Conservation (phyloP, 92 coral and sea anemone species). For the Diadumene lineata region DNA sequence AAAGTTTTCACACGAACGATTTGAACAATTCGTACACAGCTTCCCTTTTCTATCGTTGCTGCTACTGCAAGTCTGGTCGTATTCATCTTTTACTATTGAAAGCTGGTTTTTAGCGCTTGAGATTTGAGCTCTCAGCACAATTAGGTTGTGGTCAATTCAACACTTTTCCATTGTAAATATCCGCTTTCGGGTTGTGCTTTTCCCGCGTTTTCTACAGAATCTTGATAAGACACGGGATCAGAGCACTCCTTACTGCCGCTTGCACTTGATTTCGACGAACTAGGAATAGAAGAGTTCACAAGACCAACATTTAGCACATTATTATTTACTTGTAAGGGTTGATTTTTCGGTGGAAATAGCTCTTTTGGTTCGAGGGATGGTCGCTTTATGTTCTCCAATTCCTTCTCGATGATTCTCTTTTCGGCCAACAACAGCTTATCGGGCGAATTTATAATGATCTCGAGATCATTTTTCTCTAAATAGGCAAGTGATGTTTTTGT, state of each 20-base stretch:
- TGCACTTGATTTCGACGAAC: neutral
- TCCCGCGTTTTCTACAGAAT: constrained; percentile 13
- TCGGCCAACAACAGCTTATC: constrained; percentile 37
- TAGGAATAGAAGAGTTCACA: neutral
- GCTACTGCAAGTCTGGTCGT: constrained; percentile 29
- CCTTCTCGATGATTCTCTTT: constrained; percentile 42
- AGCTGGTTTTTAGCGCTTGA: constrained; percentile 29
- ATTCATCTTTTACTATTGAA: constrained; percentile 16
- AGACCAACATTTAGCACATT: neutral
- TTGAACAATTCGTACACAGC: constrained; percentile 20
- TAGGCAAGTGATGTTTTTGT: constrained; percentile 31
- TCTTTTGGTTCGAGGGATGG: constrained; percentile 9
- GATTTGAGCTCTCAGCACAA: constrained; percentile 7
- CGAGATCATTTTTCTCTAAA: constrained; percentile 33
- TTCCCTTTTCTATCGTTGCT: constrained; percentile 26
- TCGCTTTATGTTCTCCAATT: constrained; percentile 24
- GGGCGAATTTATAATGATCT: constrained; percentile 42
- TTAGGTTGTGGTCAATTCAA: constrained; percentile 13
- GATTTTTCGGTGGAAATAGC: constrained; percentile 3
- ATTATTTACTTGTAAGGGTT: neutral
- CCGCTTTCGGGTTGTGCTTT: neutral
- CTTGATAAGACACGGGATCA: neutral
- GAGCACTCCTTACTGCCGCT: neutral
- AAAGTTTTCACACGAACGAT: constrained; percentile 28
- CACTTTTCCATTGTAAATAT: neutral